Evolutionary conservation across 2,888 invertebrate genomes (phyloP), one percentile per base, ranked within the genome.

Genomic region (Scrobipalpa atriplicella): DNA sequence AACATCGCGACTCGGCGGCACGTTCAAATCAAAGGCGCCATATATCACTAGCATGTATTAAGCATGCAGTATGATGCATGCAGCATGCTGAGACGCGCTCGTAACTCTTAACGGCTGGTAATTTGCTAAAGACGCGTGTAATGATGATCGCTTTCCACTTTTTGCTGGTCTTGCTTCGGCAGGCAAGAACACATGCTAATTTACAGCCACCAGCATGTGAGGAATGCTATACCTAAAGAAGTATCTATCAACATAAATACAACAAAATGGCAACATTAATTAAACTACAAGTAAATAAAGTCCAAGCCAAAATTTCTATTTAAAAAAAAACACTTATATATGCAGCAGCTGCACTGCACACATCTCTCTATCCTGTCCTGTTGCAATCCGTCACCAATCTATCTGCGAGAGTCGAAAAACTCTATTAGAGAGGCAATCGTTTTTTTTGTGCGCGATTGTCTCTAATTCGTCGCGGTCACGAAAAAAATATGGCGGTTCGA

Each of bases 141-240:
- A 63, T 63, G 52, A 63, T 38, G 63, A 63, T 63, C 36, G 39
- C 63, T 63, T 63, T 51, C 63, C 63, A 38, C 51, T 51, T 63
- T 52, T 63, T 52, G 52, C 36, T 10, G 51, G 52, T 52, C 47
- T 51, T 62, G 21, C 62, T 11, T 38, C 38, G 56, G 5, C 13
- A 36, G n/a, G n/a, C 36, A 16, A n/a, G 58, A 16, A 16, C 18
- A 21, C 54, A 56, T 56, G 54, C 21, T 56, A 58, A 58, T 38
- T 58, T 8, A 29, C 38, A n/a, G 16, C 29, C 8, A 8, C 1
- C 38, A 6, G 29, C 58, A 38, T 58, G 58, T 16, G 8, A 58
- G 8, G 29, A 8, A 29, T n/a, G 7, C 1, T n/a, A n/a, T n/a
- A n/a, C n/a, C n/a, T n/a, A n/a, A n/a, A n/a, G n/a, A n/a, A n/a